Evolutionary conservation across 2,797 vertebrate genomes (phyloP).

Genomic region (Channallabes apus): DNA sequence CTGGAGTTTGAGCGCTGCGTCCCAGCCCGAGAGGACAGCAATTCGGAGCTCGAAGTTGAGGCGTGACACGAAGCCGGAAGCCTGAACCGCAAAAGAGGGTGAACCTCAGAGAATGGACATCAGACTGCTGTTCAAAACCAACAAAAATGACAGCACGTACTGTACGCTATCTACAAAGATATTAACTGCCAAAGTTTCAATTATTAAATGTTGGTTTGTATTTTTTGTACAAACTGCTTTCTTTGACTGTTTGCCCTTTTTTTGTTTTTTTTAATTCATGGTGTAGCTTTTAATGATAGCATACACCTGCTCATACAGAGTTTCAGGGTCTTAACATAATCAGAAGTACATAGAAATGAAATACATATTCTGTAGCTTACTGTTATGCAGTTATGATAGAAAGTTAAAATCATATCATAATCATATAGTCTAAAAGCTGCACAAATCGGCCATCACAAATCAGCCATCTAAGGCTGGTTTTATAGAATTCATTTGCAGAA

Average conservation of each 20-base stretch:
- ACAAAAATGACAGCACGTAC: background rate
- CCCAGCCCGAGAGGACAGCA: constrained; percentile 21
- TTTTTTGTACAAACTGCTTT: background rate
- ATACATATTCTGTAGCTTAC: background rate
- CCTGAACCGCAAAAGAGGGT: background rate
- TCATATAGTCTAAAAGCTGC: too few species aligned
- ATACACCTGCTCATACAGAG: background rate
- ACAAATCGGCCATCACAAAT: background rate
- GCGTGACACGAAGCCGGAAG: constrained; percentile 30
- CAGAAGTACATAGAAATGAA: background rate
- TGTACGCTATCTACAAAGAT: background rate
- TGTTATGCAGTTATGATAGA: background rate
- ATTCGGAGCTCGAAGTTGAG: background rate
- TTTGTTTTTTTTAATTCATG: background rate
- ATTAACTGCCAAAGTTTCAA: background rate
- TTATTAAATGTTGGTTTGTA: background rate
- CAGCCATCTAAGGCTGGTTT: background rate
- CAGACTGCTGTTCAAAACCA: background rate
- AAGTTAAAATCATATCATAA: background rate
- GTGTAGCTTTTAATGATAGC: background rate
- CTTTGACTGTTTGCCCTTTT: background rate
- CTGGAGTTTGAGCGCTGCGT: constrained; percentile 2
- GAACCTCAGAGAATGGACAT: background rate
- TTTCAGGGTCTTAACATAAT: background rate
- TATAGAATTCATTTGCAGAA: background rate